These are phyloP conservation scores for Odiellus spinosus DNA, from an alignment of 2,888 invertebrate genomes.

Conservation along the genomic window DNA sequence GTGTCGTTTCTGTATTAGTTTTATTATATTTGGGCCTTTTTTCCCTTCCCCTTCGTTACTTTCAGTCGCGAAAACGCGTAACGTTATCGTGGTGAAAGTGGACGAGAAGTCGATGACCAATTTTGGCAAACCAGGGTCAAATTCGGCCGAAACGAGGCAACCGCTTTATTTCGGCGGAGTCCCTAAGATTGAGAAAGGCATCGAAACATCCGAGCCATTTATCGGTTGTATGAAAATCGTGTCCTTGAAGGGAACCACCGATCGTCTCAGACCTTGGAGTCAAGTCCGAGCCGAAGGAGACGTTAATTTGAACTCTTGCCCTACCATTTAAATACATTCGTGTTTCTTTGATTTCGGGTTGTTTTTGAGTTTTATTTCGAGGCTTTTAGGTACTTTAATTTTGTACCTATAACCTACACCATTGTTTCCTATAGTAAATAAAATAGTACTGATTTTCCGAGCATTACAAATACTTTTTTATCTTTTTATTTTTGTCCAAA, in stretches of 20 bases:
- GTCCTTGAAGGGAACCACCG: conserved; percentile 23
- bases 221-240: conserved; percentile 54
- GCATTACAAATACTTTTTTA: too few species aligned
- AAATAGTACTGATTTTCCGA: too few species aligned
- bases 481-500: too few species aligned
- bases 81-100: conserved; percentile 70
- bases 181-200: conserved; percentile 44
- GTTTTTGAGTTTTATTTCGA: too few species aligned
- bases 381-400: too few species aligned
- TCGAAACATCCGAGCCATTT: conserved; percentile 47
- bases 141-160: conserved; percentile 60
- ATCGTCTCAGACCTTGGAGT: conserved; percentile 35
- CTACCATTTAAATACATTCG: conserved; percentile 58
- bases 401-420: too few species aligned
- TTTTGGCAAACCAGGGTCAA: conserved; percentile 45
- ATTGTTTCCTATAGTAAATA: too few species aligned
- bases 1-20: too few species aligned
- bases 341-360: too few species aligned
- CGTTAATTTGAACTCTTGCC: conserved; percentile 62
- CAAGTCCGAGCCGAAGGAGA: conserved; percentile 48
- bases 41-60: conserved; percentile 19
- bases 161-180: conserved; percentile 85
- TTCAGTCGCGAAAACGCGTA: conserved; percentile 73
- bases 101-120: conserved; percentile 60
- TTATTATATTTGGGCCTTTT: too few species aligned